phyloP scores from a whole-genome alignment of 2,113 vertebrate species.

The Lates calcarifer region DNA sequence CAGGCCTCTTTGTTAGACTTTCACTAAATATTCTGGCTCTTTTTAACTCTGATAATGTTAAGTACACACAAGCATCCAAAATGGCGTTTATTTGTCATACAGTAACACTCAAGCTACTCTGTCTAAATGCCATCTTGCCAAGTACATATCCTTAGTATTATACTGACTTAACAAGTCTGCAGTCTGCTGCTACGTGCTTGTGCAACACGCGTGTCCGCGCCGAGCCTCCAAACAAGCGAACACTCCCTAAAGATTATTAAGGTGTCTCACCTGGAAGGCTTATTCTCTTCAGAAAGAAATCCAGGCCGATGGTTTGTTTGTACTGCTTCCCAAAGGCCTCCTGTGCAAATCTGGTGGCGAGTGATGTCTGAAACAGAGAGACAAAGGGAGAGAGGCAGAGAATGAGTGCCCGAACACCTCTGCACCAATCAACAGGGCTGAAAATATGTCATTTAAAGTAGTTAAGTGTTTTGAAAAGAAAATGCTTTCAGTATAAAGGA shows the following conservation, averaged over 20 bases:
- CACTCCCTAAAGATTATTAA: slow-evolving; percentile 63
- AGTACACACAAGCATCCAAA: slow-evolving; percentile 20
- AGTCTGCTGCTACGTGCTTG: slow-evolving; percentile 8
- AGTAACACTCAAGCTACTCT: slow-evolving; percentile 2
- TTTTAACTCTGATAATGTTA: slow-evolving; percentile 20
- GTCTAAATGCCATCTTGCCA: background rate
- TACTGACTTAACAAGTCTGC: slow-evolving; percentile 26
- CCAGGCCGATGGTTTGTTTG: slow-evolving; percentile 98
- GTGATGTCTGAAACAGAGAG: slow-evolving; percentile 91
- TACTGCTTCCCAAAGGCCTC: slow-evolving; percentile 99
- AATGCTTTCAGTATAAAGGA: slow-evolving; percentile 1
- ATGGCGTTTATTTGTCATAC: too few species aligned
- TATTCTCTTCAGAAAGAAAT: slow-evolving; percentile 99
- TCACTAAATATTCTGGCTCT: slow-evolving; percentile 21
- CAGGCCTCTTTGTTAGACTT: slow-evolving; percentile 30
- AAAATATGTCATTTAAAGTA: slow-evolving; percentile 31
- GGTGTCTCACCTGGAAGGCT: slow-evolving; percentile 94
- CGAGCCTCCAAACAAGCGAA: slow-evolving; percentile 40
- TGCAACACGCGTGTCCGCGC: slow-evolving; percentile 35
- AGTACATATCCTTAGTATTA: slow-evolving; percentile 12
- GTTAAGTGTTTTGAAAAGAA: slow-evolving; percentile 41
- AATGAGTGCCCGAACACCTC: slow-evolving; percentile 49
- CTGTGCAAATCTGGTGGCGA: slow-evolving; percentile 96
- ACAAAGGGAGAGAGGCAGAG: slow-evolving; percentile 61
- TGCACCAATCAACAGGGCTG: slow-evolving; percentile 14